phyloP scores from a whole-genome alignment of 2,888 invertebrate species.

The Cataglyphis albicans region DNA sequence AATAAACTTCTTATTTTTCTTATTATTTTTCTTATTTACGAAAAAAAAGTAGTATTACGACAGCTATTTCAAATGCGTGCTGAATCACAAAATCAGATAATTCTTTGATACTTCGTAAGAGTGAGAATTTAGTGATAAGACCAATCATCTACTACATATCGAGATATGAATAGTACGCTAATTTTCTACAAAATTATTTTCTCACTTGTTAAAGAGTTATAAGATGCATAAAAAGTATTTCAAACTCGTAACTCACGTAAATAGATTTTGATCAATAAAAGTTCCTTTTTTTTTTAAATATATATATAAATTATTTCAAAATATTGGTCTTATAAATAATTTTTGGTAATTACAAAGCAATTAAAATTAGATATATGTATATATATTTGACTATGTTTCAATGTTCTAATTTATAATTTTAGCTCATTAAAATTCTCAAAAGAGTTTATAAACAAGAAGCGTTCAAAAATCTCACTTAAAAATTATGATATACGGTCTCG shows the following conservation, averaged over 20 bases:
- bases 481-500: neutral
- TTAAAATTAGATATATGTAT: conserved; percentile 6
- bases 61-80: conserved; percentile 1
- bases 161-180: conserved; percentile 1
- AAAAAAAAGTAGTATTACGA: neutral
- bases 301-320: neutral
- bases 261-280: neutral
- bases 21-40: neutral
- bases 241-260: neutral
- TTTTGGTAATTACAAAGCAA: neutral
- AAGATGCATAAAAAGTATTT: neutral
- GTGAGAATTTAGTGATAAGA: conserved; percentile 17
- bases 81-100: conserved; percentile 29
- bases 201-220: neutral
- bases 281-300: neutral
- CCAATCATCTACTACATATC: neutral
- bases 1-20: neutral
- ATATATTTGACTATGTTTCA: neutral
- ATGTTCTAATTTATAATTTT: neutral
- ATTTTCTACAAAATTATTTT: conserved; percentile 11
- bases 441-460: neutral
- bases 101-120: conserved; percentile 11
- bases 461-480: neutral
- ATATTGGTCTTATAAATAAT: neutral
- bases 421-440: neutral